These are phyloP conservation scores for Micromesistius poutassou DNA, from an alignment of 2,797 vertebrate genomes.

Conservation along the genomic window DNA sequence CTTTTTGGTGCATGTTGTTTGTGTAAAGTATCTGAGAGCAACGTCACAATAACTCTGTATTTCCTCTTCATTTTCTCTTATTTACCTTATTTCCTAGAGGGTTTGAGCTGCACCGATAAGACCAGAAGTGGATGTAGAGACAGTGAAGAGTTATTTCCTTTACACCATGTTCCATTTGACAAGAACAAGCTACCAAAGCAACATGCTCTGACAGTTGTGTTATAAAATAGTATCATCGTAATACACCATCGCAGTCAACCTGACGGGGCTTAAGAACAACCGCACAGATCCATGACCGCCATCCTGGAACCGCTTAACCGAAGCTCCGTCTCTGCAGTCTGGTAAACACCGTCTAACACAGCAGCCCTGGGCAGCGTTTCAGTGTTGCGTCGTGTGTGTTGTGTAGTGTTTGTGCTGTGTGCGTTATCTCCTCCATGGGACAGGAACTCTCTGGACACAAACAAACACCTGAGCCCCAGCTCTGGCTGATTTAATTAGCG, in stretches of 20 bases:
- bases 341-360: not conserved
- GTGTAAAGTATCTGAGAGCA: not conserved
- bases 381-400: not conserved
- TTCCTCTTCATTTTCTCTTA: not conserved
- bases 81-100: not conserved
- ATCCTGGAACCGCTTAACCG: not conserved
- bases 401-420: not conserved
- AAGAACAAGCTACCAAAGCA: not conserved
- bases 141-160: not conserved
- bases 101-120: not conserved
- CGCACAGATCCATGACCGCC: not conserved
- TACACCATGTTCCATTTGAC: not conserved
- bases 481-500: constrained; percentile 34
- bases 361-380: not conserved
- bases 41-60: not conserved
- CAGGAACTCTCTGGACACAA: not conserved
- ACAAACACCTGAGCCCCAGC: constrained; percentile 19
- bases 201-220: not conserved
- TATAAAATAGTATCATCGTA: not conserved
- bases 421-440: not conserved
- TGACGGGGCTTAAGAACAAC: not conserved
- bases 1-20: not conserved
- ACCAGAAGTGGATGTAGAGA: not conserved
- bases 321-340: not conserved
- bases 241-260: not conserved